Evolutionary conservation across 2,888 invertebrate species (phyloP).

Genomic region (Nesidiocoris tenuis): DNA sequence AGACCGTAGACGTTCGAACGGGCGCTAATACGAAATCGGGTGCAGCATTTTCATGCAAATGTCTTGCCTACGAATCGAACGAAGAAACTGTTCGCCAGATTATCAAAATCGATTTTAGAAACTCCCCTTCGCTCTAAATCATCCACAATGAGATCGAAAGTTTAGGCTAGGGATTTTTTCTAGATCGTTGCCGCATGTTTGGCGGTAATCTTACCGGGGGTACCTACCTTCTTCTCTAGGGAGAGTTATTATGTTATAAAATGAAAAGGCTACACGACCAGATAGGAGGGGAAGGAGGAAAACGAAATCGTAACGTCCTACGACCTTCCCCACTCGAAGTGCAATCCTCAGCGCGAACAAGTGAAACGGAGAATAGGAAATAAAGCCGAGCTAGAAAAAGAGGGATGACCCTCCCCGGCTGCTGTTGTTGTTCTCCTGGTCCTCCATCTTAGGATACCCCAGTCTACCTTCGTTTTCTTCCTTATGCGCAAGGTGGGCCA

Average conservation of each 20-base stretch:
- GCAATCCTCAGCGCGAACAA: background rate
- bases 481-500: background rate
- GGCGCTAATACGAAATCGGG: slow-evolving; percentile 1
- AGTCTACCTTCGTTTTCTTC: background rate
- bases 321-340: slow-evolving; percentile 31
- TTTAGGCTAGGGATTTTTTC: slow-evolving; percentile 11
- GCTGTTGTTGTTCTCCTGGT: background rate
- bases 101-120: slow-evolving; percentile 9
- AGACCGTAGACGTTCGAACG: no score
- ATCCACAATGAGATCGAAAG: background rate
- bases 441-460: background rate
- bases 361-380: slow-evolving; percentile 4
- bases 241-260: slow-evolving; percentile 39
- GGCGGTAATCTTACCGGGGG: slow-evolving; percentile 14
- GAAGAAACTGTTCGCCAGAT: background rate
- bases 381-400: background rate
- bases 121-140: background rate
- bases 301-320: slow-evolving; percentile 37
- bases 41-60: slow-evolving; percentile 4
- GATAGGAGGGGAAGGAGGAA: slow-evolving; percentile 3
- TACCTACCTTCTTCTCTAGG: background rate
- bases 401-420: background rate
- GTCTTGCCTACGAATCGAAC: background rate
- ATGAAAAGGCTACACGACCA: slow-evolving; percentile 21
- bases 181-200: background rate